These are phyloP conservation scores for Strigamia maritima DNA, from an alignment of 2,888 invertebrate genomes.

Conservation along the genomic window DNA sequence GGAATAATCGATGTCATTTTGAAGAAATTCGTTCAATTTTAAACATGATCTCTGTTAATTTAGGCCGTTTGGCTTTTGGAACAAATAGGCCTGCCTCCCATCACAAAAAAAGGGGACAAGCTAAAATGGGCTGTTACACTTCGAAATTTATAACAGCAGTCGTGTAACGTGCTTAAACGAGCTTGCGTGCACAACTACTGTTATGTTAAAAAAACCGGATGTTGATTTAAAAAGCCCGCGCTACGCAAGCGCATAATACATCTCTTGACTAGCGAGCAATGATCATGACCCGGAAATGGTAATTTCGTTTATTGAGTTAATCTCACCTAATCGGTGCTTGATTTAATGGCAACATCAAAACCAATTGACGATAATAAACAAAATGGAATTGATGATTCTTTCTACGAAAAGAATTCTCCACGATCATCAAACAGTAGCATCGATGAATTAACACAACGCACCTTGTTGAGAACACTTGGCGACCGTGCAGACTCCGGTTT, in stretches of 20 bases:
- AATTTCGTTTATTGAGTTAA: background rate
- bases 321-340: background rate
- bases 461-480: background rate
- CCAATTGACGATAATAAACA: background rate
- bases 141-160: background rate
- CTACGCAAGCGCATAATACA: background rate
- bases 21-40: background rate
- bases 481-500: background rate
- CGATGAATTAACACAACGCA: background rate
- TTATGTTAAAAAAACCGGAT: background rate
- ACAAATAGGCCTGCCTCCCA: slow-evolving; percentile 3
- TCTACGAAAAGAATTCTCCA: slow-evolving; percentile 3
- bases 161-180: too few species aligned
- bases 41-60: background rate
- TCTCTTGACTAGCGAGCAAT: too few species aligned
- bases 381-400: background rate
- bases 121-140: background rate
- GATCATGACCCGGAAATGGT: background rate
- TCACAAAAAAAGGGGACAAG: background rate
- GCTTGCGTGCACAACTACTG: background rate
- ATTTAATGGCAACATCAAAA: background rate
- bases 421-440: background rate
- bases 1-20: slow-evolving; percentile 24
- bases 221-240: background rate
- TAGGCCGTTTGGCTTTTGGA: slow-evolving; percentile 6